A percentile compares a stretch with the other conserved stretches of the same genome.
phyloP scores from a whole-genome alignment of 2,888 invertebrate species.

The Tachina fera region DNA sequence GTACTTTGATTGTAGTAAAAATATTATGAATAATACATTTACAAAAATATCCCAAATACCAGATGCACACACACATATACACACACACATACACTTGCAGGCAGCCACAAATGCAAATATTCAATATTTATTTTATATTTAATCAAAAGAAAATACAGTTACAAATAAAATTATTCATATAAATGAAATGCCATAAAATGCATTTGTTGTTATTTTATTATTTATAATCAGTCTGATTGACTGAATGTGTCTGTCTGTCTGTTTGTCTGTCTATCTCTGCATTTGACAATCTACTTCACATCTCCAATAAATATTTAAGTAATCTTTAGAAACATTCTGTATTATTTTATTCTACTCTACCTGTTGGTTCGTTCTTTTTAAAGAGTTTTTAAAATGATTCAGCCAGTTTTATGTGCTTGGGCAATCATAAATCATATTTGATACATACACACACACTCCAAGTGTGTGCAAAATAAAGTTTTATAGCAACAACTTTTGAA shows the following conservation, averaged over 20 bases:
- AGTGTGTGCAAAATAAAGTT: conserved; percentile 37
- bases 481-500: conserved; percentile 41
- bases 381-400: conserved; percentile 12
- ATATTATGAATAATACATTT: conserved; percentile 68
- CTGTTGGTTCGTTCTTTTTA: conserved; percentile 51
- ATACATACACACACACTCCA: conserved; percentile 26
- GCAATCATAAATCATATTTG: conserved; percentile 58
- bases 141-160: conserved; percentile 71
- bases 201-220: conserved; percentile 54
- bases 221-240: conserved; percentile 58
- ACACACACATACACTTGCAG: background rate
- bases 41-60: conserved; percentile 44
- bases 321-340: background rate
- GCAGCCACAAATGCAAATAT: conserved; percentile 65
- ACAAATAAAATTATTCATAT: conserved; percentile 66
- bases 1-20: conserved; percentile 69
- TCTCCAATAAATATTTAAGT: conserved; percentile 26
- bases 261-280: conserved; percentile 2
- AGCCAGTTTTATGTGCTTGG: conserved; percentile 1
- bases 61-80: conserved; percentile 3
- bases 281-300: background rate
- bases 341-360: conserved; percentile 20
- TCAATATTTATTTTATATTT: conserved; percentile 71
- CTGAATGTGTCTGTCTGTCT: background rate
- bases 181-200: conserved; percentile 50